Conservation (phyloP, 2,888 invertebrate genomes). For the Tetrapedia diversipes region DNA sequence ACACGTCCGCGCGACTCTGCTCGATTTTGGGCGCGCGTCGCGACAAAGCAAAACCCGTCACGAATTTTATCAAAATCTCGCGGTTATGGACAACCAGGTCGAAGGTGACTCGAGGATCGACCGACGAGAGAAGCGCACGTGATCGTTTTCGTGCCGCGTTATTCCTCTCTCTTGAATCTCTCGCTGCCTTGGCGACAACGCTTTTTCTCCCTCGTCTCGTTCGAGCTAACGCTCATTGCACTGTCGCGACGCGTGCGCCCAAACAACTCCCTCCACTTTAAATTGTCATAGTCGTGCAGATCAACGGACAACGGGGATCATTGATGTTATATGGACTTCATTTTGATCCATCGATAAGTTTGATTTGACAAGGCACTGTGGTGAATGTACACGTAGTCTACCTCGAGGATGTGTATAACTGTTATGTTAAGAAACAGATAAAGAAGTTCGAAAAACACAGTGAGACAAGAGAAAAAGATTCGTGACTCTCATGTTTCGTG, state of each 20-base stretch:
- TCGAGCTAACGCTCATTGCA: background rate
- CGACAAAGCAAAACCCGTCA: conserved; percentile 30
- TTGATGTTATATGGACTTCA: background rate
- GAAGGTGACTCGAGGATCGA: background rate
- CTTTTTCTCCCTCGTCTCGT: background rate
- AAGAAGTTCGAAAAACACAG: background rate
- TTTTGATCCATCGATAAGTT: background rate
- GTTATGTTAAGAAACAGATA: background rate
- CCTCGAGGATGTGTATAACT: conserved; percentile 34
- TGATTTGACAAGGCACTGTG: background rate
- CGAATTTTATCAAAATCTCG: background rate
- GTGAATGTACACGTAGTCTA: background rate
- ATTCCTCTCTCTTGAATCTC: background rate
- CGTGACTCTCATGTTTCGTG: conserved; percentile 50
- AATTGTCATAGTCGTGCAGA: background rate
- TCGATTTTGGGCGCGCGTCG: conserved; percentile 60
- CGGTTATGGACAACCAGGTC: conserved; percentile 38
- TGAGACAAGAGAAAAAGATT: conserved; percentile 26
- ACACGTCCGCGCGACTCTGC: conserved; percentile 43
- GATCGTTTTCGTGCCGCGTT: background rate
- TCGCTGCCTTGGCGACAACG: background rate
- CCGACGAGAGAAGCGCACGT: background rate
- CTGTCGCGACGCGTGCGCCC: conserved; percentile 57
- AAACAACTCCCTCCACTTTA: background rate
- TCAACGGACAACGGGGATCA: conserved; percentile 17